phyloP scores from a whole-genome alignment of 2,113 vertebrate species.

The Otocyon megalotis region DNA sequence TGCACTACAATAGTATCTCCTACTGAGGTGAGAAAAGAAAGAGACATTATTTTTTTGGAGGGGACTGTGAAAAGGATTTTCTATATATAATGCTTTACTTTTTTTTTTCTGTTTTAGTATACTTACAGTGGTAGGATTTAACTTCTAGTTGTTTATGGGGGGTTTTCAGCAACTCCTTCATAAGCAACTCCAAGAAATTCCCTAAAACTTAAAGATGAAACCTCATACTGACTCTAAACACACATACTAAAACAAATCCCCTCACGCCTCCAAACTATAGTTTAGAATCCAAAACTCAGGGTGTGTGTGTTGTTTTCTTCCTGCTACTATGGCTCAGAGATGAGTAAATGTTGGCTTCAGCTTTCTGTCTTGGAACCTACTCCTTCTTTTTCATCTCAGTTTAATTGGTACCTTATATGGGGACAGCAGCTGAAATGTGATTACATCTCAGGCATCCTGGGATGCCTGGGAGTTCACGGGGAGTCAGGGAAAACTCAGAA shows the following conservation, averaged over 20 bases:
- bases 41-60: not conserved
- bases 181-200: conserved; percentile 28
- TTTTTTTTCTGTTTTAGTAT: not conserved
- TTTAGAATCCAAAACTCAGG: not conserved
- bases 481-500: conserved; percentile 76
- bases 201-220: conserved; percentile 55
- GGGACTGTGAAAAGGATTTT: not conserved
- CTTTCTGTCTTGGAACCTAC: conserved; percentile 58
- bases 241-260: not conserved
- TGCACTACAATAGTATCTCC: not conserved
- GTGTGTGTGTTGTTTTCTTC: not conserved
- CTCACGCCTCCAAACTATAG: not conserved
- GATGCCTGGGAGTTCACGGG: conserved; percentile 72
- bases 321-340: not conserved
- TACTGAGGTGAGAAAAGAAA: not conserved
- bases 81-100: not conserved
- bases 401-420: conserved; percentile 78
- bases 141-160: not conserved
- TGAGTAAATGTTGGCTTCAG: not conserved
- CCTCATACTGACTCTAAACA: conserved; percentile 26
- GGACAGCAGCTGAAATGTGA: conserved; percentile 82
- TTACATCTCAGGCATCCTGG: conserved; percentile 74
- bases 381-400: conserved; percentile 79
- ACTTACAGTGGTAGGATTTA: not conserved
- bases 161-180: conserved; percentile 43